Conservation (phyloP, 2,797 vertebrate genomes). For the Cossypha niveicapilla region DNA sequence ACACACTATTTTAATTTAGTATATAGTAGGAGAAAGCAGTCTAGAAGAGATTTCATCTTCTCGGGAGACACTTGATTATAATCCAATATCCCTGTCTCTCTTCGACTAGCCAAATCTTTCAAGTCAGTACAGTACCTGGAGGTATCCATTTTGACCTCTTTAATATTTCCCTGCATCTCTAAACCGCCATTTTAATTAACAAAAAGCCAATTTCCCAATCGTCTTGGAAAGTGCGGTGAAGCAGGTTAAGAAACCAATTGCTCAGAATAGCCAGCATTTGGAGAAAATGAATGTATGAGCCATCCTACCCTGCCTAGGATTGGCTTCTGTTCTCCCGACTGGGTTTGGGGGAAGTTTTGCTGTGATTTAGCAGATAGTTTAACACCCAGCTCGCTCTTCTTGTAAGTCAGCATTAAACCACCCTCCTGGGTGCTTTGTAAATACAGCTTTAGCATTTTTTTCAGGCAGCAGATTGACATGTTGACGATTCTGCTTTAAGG, state of each 20-base stretch:
- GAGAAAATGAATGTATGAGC: not conserved
- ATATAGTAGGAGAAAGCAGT: not conserved
- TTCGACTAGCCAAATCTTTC: not conserved
- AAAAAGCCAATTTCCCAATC: constrained; percentile 12
- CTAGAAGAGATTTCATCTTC: not conserved
- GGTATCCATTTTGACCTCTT: constrained; percentile 44
- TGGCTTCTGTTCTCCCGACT: not conserved
- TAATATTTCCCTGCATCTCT: not conserved
- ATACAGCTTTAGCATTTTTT: constrained; percentile 71
- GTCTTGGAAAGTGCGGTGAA: not conserved
- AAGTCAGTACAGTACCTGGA: not conserved
- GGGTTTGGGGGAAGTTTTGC: constrained; percentile 25
- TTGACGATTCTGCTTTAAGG: constrained; percentile 78
- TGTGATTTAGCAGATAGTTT: constrained; percentile 73
- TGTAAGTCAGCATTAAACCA: constrained; percentile 71
- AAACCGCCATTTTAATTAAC: constrained; percentile 55
- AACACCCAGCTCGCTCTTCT: constrained; percentile 47
- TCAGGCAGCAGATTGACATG: constrained; percentile 75
- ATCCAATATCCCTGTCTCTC: not conserved
- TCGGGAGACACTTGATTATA: not conserved
- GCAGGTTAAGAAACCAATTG: not conserved
- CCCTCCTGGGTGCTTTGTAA: constrained; percentile 73
- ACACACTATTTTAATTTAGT: not conserved
- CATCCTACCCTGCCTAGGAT: not conserved
- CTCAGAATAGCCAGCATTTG: not conserved